Evolutionary conservation across 2,113 vertebrate species (phyloP), one percentile per base, ranked within the genome.

Genomic region (Copsychus sechellarum): DNA sequence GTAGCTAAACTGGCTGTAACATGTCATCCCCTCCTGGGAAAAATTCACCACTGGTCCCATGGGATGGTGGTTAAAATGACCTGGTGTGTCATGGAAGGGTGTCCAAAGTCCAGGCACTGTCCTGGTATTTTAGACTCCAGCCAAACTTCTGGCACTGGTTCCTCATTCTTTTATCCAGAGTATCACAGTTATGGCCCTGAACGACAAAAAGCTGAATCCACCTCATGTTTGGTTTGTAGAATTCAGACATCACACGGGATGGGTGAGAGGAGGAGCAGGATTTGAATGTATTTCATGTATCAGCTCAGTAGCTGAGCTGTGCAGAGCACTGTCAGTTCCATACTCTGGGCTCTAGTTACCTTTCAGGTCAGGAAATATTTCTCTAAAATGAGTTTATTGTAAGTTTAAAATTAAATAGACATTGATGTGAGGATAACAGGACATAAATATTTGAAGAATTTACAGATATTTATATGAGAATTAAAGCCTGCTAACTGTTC

Each of bases 211-310:
- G 45, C 33, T 48, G 34, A 66, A 54, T 42, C 22, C 22, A 28
- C 18, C 29, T 81, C 42, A 19, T 33, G 11, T 66, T 66, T 86
- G 64, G 16, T 25, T 70, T 48, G 56, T 61, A 47, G 38, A 70
- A n/a, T 25, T 76, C 58, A 29, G 56, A 10, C 26, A 48, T 10
- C 19, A 7, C 31, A 10, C 0, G 2, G 31, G 20, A 4, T 40
- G 17, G 73, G 29, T 47, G 6, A 56, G 65, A 72, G 50, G 33
- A 53, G 19, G 21, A n/a, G 2, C 24, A 42, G 28, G 25, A 33
- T 69, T 72, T 47, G 25, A 61, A 5, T 29, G 0, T 45, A 22
- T 81, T 60, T 53, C 20, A 29, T 54, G 0, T 53, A 22, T 47
- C 62, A 53, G 29, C 69, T 92, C 36, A 42, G 29, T 57, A 34